Base-by-base conservation (phyloP, 2,888 invertebrate species). In the Papilio protenor region DNA sequence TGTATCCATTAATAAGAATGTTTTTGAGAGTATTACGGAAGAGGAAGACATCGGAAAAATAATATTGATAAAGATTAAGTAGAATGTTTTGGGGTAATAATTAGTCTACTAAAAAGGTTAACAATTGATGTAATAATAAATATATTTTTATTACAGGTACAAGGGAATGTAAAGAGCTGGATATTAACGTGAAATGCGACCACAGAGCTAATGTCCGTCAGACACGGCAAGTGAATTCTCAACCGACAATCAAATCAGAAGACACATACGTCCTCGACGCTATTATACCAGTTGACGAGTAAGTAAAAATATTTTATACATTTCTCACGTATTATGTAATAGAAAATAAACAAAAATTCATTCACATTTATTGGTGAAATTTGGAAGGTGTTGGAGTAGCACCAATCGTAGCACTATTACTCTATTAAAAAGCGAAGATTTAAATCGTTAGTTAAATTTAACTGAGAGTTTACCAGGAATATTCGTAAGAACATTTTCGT, bases 141-240 rank as follows among this genome's bases (percentile, higher is more conserved):
- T 1, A 47, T 70, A 12, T 73, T 72, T 40, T 70, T 72, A 77
- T 75, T 52, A 59, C 80, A 96, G 96, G 96, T 84, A 96, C 96
- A 45, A 96, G 97, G 70, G 98, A 98, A 88, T 99, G 99, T 88
- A 98, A 98, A 87, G 98, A 98, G 86, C 94, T 99, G 75, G 97
- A 97, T 85, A 98, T 99, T 83, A 97, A 98, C 87, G 98, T 99
- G 4, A 98, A 98, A 89, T 99, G 98, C 86, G 98, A 98, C 87
- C 98, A 98, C 86, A 96, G 97, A 82, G 95, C 95, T 14, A 96
- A 95, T 77, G 91, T 92, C 76, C 95, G 97, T 75, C 96, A 96
- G 83, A 95, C 96, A 49, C 95, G 97, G 86, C 96, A 97, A 91
- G 93, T 94, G 71, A 91, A 92, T 82, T 84, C 90, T 79, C 90